Conservation (phyloP, 2,113 vertebrate species). For the Ptyas mucosa region DNA sequence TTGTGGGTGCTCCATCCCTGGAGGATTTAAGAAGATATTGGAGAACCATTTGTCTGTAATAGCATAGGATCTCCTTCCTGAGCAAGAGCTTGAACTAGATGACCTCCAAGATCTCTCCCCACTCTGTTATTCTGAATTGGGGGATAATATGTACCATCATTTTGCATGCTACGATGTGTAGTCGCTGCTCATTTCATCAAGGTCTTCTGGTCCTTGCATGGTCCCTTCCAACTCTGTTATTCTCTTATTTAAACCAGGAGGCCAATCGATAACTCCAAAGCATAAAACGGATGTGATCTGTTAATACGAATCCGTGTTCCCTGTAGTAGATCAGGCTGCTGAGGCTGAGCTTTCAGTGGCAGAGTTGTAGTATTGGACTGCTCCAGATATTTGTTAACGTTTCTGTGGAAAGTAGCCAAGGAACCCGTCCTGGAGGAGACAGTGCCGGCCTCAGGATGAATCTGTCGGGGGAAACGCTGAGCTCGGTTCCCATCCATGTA, state of each 20-base stretch:
- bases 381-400: slow-evolving; percentile 58
- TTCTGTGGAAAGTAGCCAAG: slow-evolving; percentile 54
- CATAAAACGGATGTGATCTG: slow-evolving; percentile 39
- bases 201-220: too few relatives aligned
- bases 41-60: too few relatives aligned
- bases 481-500: slow-evolving; percentile 46
- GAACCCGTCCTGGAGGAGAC: slow-evolving; percentile 45
- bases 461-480: slow-evolving; percentile 51
- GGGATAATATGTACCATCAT: not conserved
- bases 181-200: slow-evolving; percentile 17
- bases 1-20: too few relatives aligned
- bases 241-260: slow-evolving; percentile 47
- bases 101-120: too few relatives aligned
- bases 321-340: slow-evolving; percentile 19
- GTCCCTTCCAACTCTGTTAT: too few relatives aligned
- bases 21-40: too few relatives aligned
- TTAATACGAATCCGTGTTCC: slow-evolving; percentile 55
- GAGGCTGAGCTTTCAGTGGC: slow-evolving; percentile 20
- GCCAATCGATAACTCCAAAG: slow-evolving; percentile 40
- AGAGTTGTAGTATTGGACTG: slow-evolving; percentile 42
- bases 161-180: slow-evolving; percentile 16
- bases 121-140: not conserved
- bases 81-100: too few relatives aligned
- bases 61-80: too few relatives aligned
- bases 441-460: slow-evolving; percentile 47